These are phyloP conservation scores for Forbesichthys agassizii DNA, from an alignment of 2,113 vertebrate species.

Conservation along the genomic window DNA sequence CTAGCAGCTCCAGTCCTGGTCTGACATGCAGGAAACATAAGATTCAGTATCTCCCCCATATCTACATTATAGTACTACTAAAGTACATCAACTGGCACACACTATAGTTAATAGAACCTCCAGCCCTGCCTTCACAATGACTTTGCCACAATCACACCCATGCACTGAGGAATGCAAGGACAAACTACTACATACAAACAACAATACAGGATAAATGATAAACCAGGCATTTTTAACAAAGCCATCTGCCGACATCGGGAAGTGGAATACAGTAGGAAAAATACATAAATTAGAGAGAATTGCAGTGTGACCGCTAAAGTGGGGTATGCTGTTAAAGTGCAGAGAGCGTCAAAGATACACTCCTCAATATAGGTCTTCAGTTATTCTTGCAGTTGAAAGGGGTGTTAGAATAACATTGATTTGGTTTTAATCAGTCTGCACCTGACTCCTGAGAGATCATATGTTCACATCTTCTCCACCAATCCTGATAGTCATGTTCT, in stretches of 20 bases:
- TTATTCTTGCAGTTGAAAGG: no score
- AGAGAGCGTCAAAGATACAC: conserved; percentile 79
- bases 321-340: conserved; percentile 86
- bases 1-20: conserved; percentile 83
- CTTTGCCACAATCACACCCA: conserved; percentile 29
- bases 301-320: conserved; percentile 84
- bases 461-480: no score
- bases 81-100: no score
- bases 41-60: conserved; percentile 73
- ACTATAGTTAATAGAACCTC: no score
- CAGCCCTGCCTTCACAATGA: background rate
- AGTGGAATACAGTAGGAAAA: conserved; percentile 77
- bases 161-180: conserved; percentile 81
- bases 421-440: no score
- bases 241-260: conserved; percentile 85
- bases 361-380: conserved; percentile 48
- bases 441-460: conserved; percentile 51
- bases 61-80: conserved; percentile 19
- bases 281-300: conserved; percentile 88
- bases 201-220: conserved; percentile 43
- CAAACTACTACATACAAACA: conserved; percentile 52
- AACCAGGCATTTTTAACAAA: conserved; percentile 80
- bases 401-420: no score
- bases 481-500: conserved; percentile 57
- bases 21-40: conserved; percentile 79